phyloP scores from a whole-genome alignment of 1,140 invertebrate genomes.

The Bombus impatiens region DNA sequence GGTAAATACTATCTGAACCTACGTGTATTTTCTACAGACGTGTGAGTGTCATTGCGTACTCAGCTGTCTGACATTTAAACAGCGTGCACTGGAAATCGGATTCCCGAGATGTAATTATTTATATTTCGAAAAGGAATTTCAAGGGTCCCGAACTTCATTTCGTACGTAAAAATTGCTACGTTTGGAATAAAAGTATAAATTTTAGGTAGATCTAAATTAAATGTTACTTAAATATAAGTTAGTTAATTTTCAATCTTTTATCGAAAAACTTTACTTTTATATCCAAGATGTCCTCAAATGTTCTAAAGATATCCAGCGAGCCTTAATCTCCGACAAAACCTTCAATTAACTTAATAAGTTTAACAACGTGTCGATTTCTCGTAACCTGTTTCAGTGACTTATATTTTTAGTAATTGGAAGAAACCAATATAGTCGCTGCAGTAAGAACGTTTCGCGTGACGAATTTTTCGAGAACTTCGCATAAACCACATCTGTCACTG shows the following conservation, averaged over 20 bases:
- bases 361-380: not conserved
- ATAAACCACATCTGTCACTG: constrained; percentile 13
- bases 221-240: no score
- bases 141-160: not conserved
- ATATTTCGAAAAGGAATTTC: not conserved
- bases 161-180: not conserved
- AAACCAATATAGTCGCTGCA: not conserved
- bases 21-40: no score
- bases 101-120: not conserved
- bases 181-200: no score
- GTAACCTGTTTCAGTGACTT: not conserved
- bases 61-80: not conserved
- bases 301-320: not conserved
- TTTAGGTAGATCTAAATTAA: no score
- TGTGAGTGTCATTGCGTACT: not conserved
- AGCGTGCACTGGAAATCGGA: not conserved
- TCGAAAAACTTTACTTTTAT: no score
- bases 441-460: no score
- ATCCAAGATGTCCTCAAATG: no score
- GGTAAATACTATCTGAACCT: no score
- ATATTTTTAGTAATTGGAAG: not conserved
- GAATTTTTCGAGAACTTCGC: not conserved
- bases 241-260: no score
- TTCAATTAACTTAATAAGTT: not conserved
- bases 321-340: not conserved